Conservation (phyloP, 2,888 invertebrate genomes). For the Dendrolimus pini region DNA sequence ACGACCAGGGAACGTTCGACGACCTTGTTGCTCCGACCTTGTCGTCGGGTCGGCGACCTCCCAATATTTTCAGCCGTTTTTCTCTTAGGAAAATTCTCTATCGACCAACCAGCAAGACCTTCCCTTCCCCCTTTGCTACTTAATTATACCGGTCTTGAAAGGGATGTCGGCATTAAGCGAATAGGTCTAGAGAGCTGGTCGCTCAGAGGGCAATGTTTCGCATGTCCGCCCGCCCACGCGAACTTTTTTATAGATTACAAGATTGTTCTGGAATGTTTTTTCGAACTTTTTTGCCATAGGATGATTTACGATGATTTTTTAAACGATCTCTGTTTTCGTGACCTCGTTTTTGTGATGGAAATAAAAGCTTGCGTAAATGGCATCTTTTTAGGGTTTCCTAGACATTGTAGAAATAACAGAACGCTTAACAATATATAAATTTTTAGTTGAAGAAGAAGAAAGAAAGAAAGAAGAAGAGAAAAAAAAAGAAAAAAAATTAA, state of each 20-base stretch:
- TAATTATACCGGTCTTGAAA: constrained; percentile 4
- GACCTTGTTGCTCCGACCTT: constrained; percentile 62
- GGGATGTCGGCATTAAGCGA: constrained; percentile 6
- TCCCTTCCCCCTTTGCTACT: constrained; percentile 13
- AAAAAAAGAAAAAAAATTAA: no score
- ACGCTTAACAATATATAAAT: no score
- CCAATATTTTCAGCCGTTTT: constrained; percentile 61
- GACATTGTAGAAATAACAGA: no score
- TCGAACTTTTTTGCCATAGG: constrained; percentile 5
- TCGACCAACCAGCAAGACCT: constrained; percentile 35
- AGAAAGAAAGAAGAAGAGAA: no score
- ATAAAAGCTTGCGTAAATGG: neutral
- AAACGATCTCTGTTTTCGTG: neutral
- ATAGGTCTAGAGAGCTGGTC: constrained; percentile 30
- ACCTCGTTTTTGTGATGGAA: neutral
- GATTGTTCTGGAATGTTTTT: constrained; percentile 20
- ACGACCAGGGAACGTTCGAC: constrained; percentile 37
- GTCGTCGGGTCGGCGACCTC: constrained; percentile 43
- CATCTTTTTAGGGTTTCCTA: neutral
- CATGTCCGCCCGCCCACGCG: constrained; percentile 35
- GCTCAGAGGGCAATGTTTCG: constrained; percentile 47
- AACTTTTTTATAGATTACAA: constrained; percentile 16
- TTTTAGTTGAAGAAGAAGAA: no score
- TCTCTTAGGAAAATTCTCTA: constrained; percentile 60
- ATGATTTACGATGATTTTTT: constrained; percentile 1